Conservation (phyloP, 2,797 vertebrate species). For the Cossypha heuglini region DNA sequence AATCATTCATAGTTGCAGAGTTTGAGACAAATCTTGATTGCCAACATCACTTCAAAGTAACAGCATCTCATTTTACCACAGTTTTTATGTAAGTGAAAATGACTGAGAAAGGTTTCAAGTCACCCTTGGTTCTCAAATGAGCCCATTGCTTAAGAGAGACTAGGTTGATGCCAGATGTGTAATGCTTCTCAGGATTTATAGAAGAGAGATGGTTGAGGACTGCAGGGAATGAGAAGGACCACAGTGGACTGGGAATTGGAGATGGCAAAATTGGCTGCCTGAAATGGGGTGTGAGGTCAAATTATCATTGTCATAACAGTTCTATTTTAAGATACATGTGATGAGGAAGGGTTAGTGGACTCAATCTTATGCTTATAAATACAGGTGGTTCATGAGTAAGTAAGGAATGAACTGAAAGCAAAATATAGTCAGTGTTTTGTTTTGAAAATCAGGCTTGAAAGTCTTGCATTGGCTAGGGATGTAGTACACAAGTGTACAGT, state of each 20-base stretch:
- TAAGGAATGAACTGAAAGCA: neutral
- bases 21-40: neutral
- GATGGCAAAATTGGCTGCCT: neutral
- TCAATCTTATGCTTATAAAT: neutral
- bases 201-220: neutral
- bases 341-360: neutral
- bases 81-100: neutral
- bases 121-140: neutral
- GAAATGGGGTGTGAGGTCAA: neutral
- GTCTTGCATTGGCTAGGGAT: neutral
- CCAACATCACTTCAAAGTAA: neutral
- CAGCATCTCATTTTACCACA: neutral
- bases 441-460: neutral
- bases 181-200: neutral
- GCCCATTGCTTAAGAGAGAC: neutral
- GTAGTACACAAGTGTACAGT: neutral
- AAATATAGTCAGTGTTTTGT: neutral
- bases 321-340: neutral
- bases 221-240: neutral
- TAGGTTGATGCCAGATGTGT: neutral
- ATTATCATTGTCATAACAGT: neutral
- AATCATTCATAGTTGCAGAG: neutral
- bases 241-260: neutral
- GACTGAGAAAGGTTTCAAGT: neutral
- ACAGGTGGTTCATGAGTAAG: neutral